A percentile compares a stretch with the other conserved stretches of the same genome.
These are phyloP conservation scores for Bombycilla garrulus DNA, from an alignment of 2,113 vertebrate genomes.

Conservation along the genomic window DNA sequence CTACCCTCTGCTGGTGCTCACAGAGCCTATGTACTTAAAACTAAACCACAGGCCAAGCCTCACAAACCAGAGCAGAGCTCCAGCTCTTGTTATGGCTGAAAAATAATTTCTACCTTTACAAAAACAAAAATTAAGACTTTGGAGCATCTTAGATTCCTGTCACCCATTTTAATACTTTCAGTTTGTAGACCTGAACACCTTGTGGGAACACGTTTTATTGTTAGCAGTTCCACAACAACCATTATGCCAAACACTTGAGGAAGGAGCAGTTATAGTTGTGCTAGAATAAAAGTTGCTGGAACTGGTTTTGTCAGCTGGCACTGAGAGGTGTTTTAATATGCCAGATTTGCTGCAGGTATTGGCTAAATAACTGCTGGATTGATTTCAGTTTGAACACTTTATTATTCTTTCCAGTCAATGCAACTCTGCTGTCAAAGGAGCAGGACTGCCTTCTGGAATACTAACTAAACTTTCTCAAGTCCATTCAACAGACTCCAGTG, in stretches of 20 bases:
- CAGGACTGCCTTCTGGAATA: slow-evolving; percentile 17
- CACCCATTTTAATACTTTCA: slow-evolving; percentile 11
- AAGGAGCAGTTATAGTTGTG: not conserved
- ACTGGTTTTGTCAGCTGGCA: slow-evolving; percentile 57
- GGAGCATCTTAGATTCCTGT: not conserved
- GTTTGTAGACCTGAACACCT: slow-evolving; percentile 20
- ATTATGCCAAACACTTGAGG: slow-evolving; percentile 16
- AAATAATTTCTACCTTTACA: not conserved
- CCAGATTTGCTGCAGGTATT: slow-evolving; percentile 64
- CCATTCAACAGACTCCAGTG: not conserved
- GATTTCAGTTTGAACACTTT: slow-evolving; percentile 36
- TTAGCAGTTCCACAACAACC: slow-evolving; percentile 2
- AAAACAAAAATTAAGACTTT: not conserved
- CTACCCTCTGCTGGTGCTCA: not conserved
- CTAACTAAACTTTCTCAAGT: not conserved
- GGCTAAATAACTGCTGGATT: slow-evolving; percentile 43
- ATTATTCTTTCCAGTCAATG: slow-evolving; percentile 28
- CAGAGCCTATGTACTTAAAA: not conserved
- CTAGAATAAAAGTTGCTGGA: slow-evolving; percentile 24
- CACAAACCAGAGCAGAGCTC: not conserved
- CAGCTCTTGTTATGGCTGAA: not conserved
- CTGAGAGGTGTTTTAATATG: slow-evolving; percentile 6
- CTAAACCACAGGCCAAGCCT: not conserved
- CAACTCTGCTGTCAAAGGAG: not conserved
- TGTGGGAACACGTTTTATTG: slow-evolving; percentile 21